Evolutionary conservation across 2,797 vertebrate genomes (phyloP).

Genomic region (Xiphophorus birchmanni): DNA sequence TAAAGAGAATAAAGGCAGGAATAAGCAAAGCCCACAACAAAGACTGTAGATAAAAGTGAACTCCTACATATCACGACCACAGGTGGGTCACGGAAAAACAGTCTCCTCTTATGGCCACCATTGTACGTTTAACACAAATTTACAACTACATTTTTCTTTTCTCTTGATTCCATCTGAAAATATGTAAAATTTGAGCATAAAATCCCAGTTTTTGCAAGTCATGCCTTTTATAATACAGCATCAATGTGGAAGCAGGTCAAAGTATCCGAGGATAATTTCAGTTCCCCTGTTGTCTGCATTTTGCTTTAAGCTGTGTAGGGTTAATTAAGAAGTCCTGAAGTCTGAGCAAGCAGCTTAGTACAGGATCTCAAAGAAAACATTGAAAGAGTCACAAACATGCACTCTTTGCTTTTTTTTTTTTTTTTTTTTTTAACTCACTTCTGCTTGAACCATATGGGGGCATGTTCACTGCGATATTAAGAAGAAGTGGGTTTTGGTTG

Average conservation of each 20-base stretch:
- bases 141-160: neutral
- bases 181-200: neutral
- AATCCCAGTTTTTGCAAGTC: neutral
- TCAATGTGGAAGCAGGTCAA: neutral
- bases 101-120: neutral
- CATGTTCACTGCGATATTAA: conserved; percentile 20
- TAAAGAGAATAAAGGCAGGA: neutral
- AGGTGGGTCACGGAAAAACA: neutral
- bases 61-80: neutral
- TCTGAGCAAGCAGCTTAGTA: neutral
- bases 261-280: neutral
- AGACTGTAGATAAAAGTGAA: neutral
- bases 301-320: neutral
- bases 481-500: conserved; percentile 24
- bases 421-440: neutral
- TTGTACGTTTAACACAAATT: neutral
- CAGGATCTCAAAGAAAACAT: neutral
- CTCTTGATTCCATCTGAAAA: neutral
- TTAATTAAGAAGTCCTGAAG: neutral
- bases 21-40: neutral
- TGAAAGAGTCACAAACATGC: neutral
- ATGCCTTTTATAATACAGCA: neutral
- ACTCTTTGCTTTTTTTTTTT: too few species aligned
- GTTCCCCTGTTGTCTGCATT: neutral
- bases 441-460: neutral